A percentile compares a stretch with the other conserved stretches of the same genome.
Evolutionary conservation across 2,113 vertebrate species (phyloP).

Genomic region (Cyprinodon brontotheroides): DNA sequence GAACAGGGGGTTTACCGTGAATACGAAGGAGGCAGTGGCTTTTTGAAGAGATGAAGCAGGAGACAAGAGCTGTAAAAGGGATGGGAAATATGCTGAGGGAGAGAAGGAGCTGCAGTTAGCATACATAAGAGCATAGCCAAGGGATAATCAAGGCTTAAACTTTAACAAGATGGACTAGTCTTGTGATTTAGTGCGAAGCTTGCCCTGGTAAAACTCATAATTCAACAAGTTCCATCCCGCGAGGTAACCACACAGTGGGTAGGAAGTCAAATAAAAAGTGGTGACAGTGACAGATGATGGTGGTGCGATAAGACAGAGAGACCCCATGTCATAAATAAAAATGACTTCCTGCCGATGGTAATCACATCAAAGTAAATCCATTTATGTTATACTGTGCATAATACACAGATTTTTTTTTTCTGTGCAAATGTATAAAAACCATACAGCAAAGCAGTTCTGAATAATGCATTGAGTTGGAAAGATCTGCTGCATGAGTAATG

Average conservation of each 20-base stretch:
- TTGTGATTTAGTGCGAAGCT: slow-evolving; percentile 54
- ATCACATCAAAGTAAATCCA: slow-evolving; percentile 68
- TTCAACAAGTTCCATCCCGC: slow-evolving; percentile 21
- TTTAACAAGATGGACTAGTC: slow-evolving; percentile 50
- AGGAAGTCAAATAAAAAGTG: slow-evolving; percentile 55
- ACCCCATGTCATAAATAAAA: slow-evolving; percentile 63
- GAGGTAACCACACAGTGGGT: slow-evolving; percentile 37
- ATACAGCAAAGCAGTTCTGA: slow-evolving; percentile 59
- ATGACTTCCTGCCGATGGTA: slow-evolving; percentile 42
- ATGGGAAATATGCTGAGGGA: slow-evolving; percentile 67
- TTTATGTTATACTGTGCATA: slow-evolving; percentile 49
- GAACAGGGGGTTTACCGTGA: slow-evolving; percentile 41
- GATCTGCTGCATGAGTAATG: slow-evolving; percentile 66
- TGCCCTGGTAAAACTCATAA: slow-evolving; percentile 41
- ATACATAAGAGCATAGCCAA: slow-evolving; percentile 41
- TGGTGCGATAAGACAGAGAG: slow-evolving; percentile 31
- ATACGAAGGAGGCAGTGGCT: slow-evolving; percentile 49
- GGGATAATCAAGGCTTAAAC: slow-evolving; percentile 55
- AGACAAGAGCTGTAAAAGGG: slow-evolving; percentile 49
- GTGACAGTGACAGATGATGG: slow-evolving; percentile 64
- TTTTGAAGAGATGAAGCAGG: slow-evolving; percentile 63
- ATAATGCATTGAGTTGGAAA: slow-evolving; percentile 58
- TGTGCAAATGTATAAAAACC: slow-evolving; percentile 64
- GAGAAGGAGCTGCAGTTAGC: slow-evolving; percentile 66
- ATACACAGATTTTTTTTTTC: slow-evolving; percentile 28